A percentile compares a stretch with the other conserved stretches of the same genome.
Conservation (phyloP, 2,113 vertebrate species). For the human (Homo sapiens) region GRCh38 chr13:43293501-43294000, state of each 20-base stretch:
- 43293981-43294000: background rate
- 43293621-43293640: background rate
- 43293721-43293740: background rate
- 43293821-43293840: background rate
- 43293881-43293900: background rate
- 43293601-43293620: background rate
- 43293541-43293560: fast-evolving
- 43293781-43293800: background rate
- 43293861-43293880: background rate
- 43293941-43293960: background rate
- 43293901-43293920: background rate
- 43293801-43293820: background rate
- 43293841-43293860: background rate
- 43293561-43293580: background rate
- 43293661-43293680: background rate
- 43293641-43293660: background rate
- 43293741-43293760: background rate
- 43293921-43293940: background rate
- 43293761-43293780: background rate
- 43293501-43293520: background rate
- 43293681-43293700: background rate
- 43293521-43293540: too few relatives aligned
- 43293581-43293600: background rate
- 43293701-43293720: background rate
- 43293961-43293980: conserved; percentile 26